Conservation (phyloP, 2,797 vertebrate species). For the Menidia menidia region DNA sequence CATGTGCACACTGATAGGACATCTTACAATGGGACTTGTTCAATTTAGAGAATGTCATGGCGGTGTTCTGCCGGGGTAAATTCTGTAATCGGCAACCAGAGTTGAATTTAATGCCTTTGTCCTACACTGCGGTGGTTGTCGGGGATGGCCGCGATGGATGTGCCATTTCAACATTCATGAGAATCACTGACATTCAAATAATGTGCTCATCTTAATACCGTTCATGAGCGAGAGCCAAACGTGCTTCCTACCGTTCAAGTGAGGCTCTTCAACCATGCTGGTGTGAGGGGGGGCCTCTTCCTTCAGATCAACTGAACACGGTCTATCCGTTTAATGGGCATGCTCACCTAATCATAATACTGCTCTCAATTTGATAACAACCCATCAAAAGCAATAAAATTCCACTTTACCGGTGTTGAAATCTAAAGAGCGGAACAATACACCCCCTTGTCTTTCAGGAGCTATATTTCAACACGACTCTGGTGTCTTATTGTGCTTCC, state of each 20-base stretch:
- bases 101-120: constrained; percentile 80
- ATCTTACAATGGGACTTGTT: constrained; percentile 81
- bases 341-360: constrained; percentile 37
- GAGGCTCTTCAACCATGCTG: constrained; percentile 44
- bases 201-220: constrained; percentile 79
- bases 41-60: constrained; percentile 83
- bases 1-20: constrained; percentile 79
- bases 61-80: constrained; percentile 78
- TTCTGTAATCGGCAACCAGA: constrained; percentile 76
- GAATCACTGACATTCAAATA: constrained; percentile 84
- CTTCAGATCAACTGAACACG: constrained; percentile 4
- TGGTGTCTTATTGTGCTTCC: constrained; percentile 60
- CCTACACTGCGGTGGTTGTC: constrained; percentile 77
- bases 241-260: constrained; percentile 45
- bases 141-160: constrained; percentile 61
- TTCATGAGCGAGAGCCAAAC: constrained; percentile 60
- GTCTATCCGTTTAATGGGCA: constrained; percentile 19
- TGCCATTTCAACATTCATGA: constrained; percentile 85
- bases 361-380: constrained; percentile 62
- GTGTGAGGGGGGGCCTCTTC: constrained; percentile 22
- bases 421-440: constrained; percentile 60
- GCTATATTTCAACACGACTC: constrained; percentile 59
- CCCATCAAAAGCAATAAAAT: constrained; percentile 68
- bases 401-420: constrained; percentile 54
- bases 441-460: constrained; percentile 66